Evolutionary conservation across 2,888 invertebrate species (phyloP).

Genomic region (Orthosia cruda): DNA sequence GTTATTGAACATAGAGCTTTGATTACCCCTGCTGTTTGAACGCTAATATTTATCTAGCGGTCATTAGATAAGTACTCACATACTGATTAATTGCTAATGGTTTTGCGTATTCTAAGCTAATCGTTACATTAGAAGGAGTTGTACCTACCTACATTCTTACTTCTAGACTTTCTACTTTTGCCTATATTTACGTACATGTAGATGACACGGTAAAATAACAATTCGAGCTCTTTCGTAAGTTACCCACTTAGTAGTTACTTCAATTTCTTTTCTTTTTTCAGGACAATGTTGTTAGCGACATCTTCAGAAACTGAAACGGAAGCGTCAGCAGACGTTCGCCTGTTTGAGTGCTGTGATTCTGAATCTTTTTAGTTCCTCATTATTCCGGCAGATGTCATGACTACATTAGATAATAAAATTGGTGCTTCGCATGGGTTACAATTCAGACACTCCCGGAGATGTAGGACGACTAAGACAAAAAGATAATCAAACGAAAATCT

Average conservation of each 20-base stretch:
- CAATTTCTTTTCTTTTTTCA: neutral
- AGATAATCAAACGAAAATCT: neutral
- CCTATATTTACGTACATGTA: no score
- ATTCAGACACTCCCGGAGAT: neutral
- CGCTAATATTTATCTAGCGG: constrained; percentile 42
- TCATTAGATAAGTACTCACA: constrained; percentile 15
- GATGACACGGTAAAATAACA: neutral
- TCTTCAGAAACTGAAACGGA: constrained; percentile 37
- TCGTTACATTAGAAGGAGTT: constrained; percentile 3
- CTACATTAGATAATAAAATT: neutral
- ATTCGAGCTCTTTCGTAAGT: neutral
- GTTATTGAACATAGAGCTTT: constrained; percentile 52
- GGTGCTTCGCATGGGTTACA: no score
- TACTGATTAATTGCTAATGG: constrained; percentile 2
- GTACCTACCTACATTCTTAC: no score
- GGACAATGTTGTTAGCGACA: constrained; percentile 44
- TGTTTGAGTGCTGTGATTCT: neutral
- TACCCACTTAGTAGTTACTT: neutral
- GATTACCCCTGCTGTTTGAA: constrained; percentile 29
- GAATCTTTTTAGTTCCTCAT: constrained; percentile 38
- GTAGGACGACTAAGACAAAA: neutral
- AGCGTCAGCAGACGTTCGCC: constrained; percentile 6
- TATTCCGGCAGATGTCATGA: constrained; percentile 47
- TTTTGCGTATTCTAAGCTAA: neutral
- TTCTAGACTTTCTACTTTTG: neutral